A percentile compares a stretch with the other conserved stretches of the same genome.
Conservation (phyloP, 2,888 invertebrate species). For the Agrotis clavis region DNA sequence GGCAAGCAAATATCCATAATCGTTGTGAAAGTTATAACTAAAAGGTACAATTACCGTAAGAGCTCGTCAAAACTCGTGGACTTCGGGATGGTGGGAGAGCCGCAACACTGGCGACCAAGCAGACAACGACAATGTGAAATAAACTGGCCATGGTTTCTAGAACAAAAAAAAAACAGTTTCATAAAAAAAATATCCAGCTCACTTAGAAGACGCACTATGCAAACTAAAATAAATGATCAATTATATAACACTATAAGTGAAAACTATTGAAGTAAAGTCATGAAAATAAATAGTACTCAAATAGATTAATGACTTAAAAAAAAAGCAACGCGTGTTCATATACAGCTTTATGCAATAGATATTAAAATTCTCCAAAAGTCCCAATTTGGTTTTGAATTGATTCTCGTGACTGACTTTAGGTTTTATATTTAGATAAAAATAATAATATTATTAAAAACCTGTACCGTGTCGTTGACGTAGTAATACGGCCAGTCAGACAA, state of each 20-base stretch:
- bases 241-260: too few species aligned
- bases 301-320: too few species aligned
- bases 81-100: constrained; percentile 24
- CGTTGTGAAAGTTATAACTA: too few species aligned
- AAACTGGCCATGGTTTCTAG: constrained; percentile 44
- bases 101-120: constrained; percentile 29
- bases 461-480: not conserved
- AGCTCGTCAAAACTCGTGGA: not conserved
- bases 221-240: not conserved
- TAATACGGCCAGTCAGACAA: not conserved
- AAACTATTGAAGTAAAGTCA: too few species aligned
- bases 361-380: too few species aligned
- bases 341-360: too few species aligned
- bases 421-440: not conserved
- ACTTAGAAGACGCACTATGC: too few species aligned
- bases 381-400: not conserved
- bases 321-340: too few species aligned
- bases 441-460: not conserved
- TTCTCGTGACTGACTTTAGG: too few species aligned
- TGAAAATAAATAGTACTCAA: too few species aligned
- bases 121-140: constrained; percentile 22
- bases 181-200: not conserved
- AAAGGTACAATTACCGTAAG: constrained; percentile 19
- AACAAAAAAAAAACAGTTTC: constrained; percentile 1
- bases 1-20: too few species aligned